Base-by-base conservation (phyloP, 1,140 invertebrate genomes). In the Eulimnadia texana region DNA sequence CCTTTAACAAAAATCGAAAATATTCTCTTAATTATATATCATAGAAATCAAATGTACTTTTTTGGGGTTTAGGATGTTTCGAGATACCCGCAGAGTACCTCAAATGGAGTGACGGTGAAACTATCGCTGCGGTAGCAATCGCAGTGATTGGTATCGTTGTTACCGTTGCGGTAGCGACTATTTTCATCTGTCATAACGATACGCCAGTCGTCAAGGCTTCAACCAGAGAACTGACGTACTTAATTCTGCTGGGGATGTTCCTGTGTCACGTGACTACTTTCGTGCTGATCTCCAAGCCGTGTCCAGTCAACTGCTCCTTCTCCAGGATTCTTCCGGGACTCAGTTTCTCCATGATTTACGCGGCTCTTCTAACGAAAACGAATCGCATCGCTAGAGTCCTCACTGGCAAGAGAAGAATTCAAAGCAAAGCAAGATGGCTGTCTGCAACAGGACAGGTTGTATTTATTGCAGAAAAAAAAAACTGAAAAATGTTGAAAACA, bases 351-450 rank as follows among this genome's bases (percentile, higher is more conserved):
- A 84, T 90, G 72, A 88, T 91, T 63, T 92, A 90, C 70, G 84
- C 85, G 0, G 83, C 87, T 3, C 72, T 92, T 13, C 77, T 91
- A 2, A 90, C 87, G 2, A 90, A 90, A 76, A 92, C 88, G 0
- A 91, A 92, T 72, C 75, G 88, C 55, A 92, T 92, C 42, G 86
- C 87, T 0, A 71, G 88, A 19, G 90, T 91, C 66, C 76, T 92
- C 33, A 85, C 87, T 11, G 85, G 86, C 1, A 89, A 88, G 68
- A 73, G 80, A 57, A 87, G 88, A 61, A 83, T 88, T 50, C 88
- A 83, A 1, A 80, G 84, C 63, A 89, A 89, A 67, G 83, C 84
- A 11, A 65, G 77, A n/a, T 82, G 82, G 67, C 78, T 82, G 73
- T 78, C 73, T 52, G 77, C 77, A 10, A 76, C 76, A n/a, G 77